phyloP scores from a whole-genome alignment of 2,797 vertebrate species.

The Enteromius trimaculatus region DNA sequence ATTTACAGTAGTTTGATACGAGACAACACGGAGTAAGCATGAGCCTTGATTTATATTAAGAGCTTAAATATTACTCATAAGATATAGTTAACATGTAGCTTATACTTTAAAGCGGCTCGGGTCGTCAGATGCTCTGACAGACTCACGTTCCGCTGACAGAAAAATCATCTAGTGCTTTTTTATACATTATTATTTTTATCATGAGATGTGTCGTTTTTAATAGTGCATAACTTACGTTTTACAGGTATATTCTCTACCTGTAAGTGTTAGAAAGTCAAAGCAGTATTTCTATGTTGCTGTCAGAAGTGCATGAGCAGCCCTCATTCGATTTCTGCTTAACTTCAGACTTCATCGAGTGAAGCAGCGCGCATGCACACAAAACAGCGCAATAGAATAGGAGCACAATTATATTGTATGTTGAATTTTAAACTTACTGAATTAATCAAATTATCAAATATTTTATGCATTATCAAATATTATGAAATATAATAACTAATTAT shows the following conservation, averaged over 20 bases:
- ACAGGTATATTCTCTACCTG: neutral
- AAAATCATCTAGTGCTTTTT: neutral
- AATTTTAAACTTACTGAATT: neutral
- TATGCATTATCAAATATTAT: too few species aligned
- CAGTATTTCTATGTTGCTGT: neutral
- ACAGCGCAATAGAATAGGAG: neutral
- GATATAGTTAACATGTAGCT: neutral
- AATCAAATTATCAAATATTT: neutral
- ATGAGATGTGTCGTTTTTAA: neutral
- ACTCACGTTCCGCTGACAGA: neutral
- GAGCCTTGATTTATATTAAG: neutral
- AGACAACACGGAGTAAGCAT: neutral
- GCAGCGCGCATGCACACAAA: accelerated
- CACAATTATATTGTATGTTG: neutral
- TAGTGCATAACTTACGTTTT: neutral
- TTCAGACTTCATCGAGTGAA: neutral
- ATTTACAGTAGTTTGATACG: neutral
- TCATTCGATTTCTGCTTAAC: neutral
- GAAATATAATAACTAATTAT: too few species aligned
- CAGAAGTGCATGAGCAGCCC: neutral
- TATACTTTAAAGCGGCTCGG: neutral
- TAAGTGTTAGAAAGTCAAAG: neutral
- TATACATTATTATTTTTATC: too few species aligned
- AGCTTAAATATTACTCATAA: neutral
- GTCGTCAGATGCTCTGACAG: neutral